Evolutionary conservation across 30 jellyfish, hydroid and myxozoan genomes (phyloP).

Genomic region (Hydractinia echinata): DNA sequence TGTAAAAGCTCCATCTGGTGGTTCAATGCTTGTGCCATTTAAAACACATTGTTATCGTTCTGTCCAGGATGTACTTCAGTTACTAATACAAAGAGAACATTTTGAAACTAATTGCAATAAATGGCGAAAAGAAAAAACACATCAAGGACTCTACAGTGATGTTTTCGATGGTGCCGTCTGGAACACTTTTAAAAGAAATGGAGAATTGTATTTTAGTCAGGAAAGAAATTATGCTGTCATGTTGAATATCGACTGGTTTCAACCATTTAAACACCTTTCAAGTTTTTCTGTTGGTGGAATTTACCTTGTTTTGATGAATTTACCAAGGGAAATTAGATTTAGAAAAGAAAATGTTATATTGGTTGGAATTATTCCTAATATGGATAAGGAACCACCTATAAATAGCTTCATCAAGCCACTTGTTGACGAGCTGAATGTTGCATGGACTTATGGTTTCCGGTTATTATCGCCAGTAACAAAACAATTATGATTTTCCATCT

Average conservation of each 20-base stretch:
- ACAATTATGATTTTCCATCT: constrained; percentile 1
- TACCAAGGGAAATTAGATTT: constrained; percentile 29
- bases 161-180: constrained; percentile 32
- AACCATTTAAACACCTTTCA: constrained; percentile 24
- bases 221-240: constrained; percentile 12
- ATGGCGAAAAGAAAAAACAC: neutral
- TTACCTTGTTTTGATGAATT: constrained; percentile 33
- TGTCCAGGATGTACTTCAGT: too few relatives aligned
- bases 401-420: constrained; percentile 32
- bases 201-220: neutral
- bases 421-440: constrained; percentile 29
- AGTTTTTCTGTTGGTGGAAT: constrained; percentile 33
- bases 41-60: too few relatives aligned
- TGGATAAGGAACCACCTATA: constrained; percentile 39
- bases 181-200: constrained; percentile 20
- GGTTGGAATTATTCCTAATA: constrained; percentile 35
- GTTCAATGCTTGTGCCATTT: too few relatives aligned
- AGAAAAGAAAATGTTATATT: constrained; percentile 17
- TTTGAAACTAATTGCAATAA: too few relatives aligned
- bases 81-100: too few relatives aligned
- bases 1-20: too few relatives aligned
- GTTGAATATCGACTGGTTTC: constrained; percentile 36
- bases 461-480: neutral
- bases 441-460: constrained; percentile 31
- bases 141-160: neutral